Evolutionary conservation across 2,797 vertebrate genomes (phyloP).

Genomic region (Acrossocheilus fasciatus): DNA sequence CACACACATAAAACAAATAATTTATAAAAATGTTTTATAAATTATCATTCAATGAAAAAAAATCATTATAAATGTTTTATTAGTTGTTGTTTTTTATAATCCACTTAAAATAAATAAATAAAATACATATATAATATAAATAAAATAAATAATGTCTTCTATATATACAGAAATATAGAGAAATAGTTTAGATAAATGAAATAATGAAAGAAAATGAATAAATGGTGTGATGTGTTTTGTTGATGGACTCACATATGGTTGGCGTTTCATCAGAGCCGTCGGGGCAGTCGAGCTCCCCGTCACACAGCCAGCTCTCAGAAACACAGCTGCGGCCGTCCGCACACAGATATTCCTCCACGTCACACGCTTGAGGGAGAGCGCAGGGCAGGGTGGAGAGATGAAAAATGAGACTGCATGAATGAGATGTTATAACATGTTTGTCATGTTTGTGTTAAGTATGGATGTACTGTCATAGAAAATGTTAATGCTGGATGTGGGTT

Average conservation of each 20-base stretch:
- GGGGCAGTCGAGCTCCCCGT: constrained; percentile 85
- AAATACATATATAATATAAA: neutral
- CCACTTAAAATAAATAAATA: neutral
- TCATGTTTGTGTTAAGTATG: neutral
- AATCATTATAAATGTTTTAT: too few species aligned
- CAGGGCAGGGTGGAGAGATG: neutral
- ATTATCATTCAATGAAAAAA: too few species aligned
- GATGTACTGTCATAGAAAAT: neutral
- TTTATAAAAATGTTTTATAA: too few species aligned
- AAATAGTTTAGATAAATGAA: neutral
- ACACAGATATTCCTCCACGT: constrained; percentile 84
- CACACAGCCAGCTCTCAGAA: constrained; percentile 84
- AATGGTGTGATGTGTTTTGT: neutral
- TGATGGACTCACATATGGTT: constrained; percentile 79
- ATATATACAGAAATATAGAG: neutral
- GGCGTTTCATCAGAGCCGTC: constrained; percentile 83
- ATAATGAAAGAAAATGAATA: neutral
- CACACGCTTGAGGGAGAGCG: constrained; percentile 69
- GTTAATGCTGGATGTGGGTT: neutral
- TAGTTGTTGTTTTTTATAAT: too few species aligned
- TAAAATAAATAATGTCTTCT: too few species aligned
- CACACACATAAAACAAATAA: too few species aligned
- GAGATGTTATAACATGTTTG: neutral
- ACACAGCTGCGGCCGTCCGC: constrained; percentile 78
- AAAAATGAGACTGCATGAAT: constrained; percentile 18